Evolutionary conservation across 2,113 vertebrate genomes (phyloP), one percentile per base, ranked within the genome.

Genomic region (Salminus brasiliensis): DNA sequence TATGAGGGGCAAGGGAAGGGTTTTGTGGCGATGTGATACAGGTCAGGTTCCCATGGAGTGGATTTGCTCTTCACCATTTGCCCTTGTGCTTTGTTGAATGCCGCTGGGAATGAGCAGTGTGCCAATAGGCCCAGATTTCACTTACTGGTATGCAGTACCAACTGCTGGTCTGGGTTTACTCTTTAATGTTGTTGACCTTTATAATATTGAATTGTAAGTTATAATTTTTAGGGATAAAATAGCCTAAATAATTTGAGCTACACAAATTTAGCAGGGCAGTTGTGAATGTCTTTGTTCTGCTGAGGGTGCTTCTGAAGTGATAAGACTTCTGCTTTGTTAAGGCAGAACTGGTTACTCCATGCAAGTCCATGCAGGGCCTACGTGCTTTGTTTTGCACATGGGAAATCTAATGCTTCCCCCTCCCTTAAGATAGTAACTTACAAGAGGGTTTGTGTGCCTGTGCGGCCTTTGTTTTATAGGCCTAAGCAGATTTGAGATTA

Each of bases 351-450:
- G 53, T 84, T 78, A 80, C 75, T 80, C 73, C 68, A 72, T 78
- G 25, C 87, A 25, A 81, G 88, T 83, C 87, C 25, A 68, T 78
- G 49, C 88, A 85, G 15, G 75, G 76, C 72, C 59, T 67, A 25
- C 86, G 32, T 76, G 89, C 84, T 66, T 45, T 0, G 82, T 74
- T 88, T 86, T 87, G 87, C 85, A 79, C 21, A n/a, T 2, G 72
- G 59, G 65, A 89, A 82, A 77, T 83, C 85, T 85, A 29, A 21
- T 23, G 1, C 83, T 69, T 57, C 79, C 74, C 75, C 77, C 49
- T 41, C 23, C 36, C 23, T 53, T 36, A 57, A 32, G 68, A 68
- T 49, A 59, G 78, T 71, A 16, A 74, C 79, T 41, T 15, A 8
- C n/a, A n/a, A n/a, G n/a, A n/a, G n/a, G n/a, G n/a, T n/a, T n/a